Percentiles rank a stretch among this genome's conserved stretches.
phyloP scores from a whole-genome alignment of 2,113 vertebrate genomes.

The Cepphus grylle region DNA sequence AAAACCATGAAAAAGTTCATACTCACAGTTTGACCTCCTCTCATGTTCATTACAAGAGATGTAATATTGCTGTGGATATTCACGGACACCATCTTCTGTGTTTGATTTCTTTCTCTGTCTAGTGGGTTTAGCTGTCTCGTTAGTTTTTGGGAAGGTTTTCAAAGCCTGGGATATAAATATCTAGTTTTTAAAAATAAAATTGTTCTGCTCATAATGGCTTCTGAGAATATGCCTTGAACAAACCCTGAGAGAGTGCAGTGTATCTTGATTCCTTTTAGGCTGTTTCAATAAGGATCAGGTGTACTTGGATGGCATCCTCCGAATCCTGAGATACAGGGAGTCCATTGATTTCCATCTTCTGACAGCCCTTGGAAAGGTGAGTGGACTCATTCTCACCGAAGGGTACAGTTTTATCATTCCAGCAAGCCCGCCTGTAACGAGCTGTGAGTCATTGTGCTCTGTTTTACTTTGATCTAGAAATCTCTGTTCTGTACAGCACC shows the following conservation, averaged over 20 bases:
- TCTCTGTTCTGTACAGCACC: neutral
- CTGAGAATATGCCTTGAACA: neutral
- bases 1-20: neutral
- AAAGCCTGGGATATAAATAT: neutral
- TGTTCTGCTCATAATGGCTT: neutral
- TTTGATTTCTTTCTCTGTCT: neutral
- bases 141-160: neutral
- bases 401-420: neutral
- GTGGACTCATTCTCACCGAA: neutral
- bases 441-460: neutral
- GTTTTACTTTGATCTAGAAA: neutral
- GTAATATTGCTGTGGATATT: neutral
- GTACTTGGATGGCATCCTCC: constrained; percentile 90
- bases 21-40: neutral
- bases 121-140: neutral
- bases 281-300: constrained; percentile 98
- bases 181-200: neutral
- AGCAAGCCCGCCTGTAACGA: neutral
- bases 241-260: neutral
- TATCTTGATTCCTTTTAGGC: constrained; percentile 70
- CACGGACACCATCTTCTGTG: neutral
- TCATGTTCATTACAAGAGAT: neutral
- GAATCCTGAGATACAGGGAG: constrained; percentile 85
- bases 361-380: constrained; percentile 92
- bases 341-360: constrained; percentile 90